Evolutionary conservation across 2,113 vertebrate species (phyloP), one percentile per base, ranked within the genome.

Genomic region (Amazona guildingii): DNA sequence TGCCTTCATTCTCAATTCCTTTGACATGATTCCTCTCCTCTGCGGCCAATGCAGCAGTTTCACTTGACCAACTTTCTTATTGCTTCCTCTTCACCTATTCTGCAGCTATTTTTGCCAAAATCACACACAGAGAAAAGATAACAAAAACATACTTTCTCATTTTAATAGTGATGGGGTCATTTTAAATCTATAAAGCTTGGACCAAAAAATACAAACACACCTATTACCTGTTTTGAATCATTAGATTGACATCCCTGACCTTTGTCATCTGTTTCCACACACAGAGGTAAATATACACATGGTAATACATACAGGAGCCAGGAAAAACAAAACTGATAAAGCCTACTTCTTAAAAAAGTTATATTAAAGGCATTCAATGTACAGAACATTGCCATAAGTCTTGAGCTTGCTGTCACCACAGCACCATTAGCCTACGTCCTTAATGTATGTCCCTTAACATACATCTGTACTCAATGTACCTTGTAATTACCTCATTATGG

Each of bases 401-500:
- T 94, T 88, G 76, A 96, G 86, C 86, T 85, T 84, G 85, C 79
- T 96, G 83, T 92, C 93, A 93, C 88, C 52, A 13, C 44, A 72
- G 35, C 25, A 88, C 83, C 64, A 77, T 96, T 91, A 94, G 48
- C 78, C 80, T 84, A 76, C 57, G 76, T 92, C 86, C 68, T 84
- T 96, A 94, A 93, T 95, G 86, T 91, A 91, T 73, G 88, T 96
- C 77, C 91, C 79, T 95, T 94, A 96, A 95, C 92, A 94, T 96
- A 95, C 81, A 95, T 96, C 90, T 86, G 74, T 96, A 96, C 77
- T 95, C 94, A 96, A 94, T 96, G 95, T 97, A 97, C 90, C 96
- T 96, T 97, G 94, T 95, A 97, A 97, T 96, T 96, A 96, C 92
- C 90, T 97, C 94, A 94, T 96, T 95, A 96, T 63, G 77, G 90